These are phyloP conservation scores for Sebastes umbrosus DNA, from an alignment of 2,797 vertebrate genomes.

Conservation along the genomic window DNA sequence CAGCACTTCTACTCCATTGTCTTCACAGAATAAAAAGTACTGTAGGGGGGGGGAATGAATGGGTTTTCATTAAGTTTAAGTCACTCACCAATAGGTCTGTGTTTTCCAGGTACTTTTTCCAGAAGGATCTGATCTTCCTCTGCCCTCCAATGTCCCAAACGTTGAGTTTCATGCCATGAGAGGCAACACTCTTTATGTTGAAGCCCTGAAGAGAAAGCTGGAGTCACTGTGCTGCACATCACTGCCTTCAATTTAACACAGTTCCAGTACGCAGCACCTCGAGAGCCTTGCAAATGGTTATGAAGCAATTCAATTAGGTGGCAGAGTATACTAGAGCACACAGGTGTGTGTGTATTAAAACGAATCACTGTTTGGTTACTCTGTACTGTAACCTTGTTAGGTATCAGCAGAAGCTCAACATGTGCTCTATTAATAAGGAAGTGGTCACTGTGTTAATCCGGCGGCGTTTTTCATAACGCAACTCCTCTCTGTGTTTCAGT, in stretches of 20 bases:
- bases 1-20: not conserved
- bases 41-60: not conserved
- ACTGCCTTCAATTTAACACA: slow-evolving; percentile 3
- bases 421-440: not conserved
- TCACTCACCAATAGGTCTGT: slow-evolving; percentile 88
- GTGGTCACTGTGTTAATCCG: slow-evolving; percentile 33
- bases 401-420: slow-evolving; percentile 4
- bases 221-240: slow-evolving; percentile 12
- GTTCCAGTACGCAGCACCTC: not conserved
- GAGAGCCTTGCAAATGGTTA: not conserved
- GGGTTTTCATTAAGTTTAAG: not conserved
- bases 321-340: not conserved
- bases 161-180: slow-evolving; percentile 89
- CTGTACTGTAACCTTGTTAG: not conserved
- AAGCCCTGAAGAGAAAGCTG: slow-evolving; percentile 83
- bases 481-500: slow-evolving; percentile 30
- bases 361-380: slow-evolving; percentile 4
- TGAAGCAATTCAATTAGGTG: not conserved
- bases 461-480: slow-evolving; percentile 29
- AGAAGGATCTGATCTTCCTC: slow-evolving; percentile 89
- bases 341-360: slow-evolving; percentile 2
- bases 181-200: slow-evolving; percentile 90
- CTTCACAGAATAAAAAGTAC: not conserved
- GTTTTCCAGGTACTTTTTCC: slow-evolving; percentile 92
- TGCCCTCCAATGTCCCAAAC: slow-evolving; percentile 94